Percentiles rank a stretch among this genome's conserved stretches.
Conservation (phyloP, 2,113 vertebrate species). For the Psittacula cyanocephala region DNA sequence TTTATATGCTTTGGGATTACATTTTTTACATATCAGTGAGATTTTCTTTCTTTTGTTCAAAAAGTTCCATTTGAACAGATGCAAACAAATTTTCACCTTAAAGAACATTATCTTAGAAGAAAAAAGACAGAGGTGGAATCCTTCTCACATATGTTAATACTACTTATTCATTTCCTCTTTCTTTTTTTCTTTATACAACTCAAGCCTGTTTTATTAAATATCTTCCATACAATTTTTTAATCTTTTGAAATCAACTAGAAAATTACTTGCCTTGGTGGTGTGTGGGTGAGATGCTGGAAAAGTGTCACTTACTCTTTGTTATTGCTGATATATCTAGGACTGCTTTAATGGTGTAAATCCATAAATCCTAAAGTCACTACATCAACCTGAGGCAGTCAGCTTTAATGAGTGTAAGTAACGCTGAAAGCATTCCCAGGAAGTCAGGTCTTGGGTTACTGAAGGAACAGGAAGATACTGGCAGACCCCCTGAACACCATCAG, state of each 20-base stretch:
- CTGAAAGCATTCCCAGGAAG: conserved; percentile 77
- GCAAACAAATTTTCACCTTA: conserved; percentile 16
- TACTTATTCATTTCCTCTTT: not conserved
- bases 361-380: conserved; percentile 44
- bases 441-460: conserved; percentile 75
- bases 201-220: not conserved
- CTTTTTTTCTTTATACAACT: not conserved
- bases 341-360: not conserved
- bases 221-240: not conserved
- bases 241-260: not conserved
- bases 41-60: not conserved
- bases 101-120: not conserved
- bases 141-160: not conserved
- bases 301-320: not conserved
- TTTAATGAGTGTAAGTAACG: conserved; percentile 67
- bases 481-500: conserved; percentile 69
- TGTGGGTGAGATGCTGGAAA: not conserved
- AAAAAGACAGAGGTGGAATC: conserved; percentile 25
- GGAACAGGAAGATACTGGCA: conserved; percentile 72
- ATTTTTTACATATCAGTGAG: not conserved
- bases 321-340: not conserved
- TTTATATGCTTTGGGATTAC: not conserved
- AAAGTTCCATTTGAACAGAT: conserved; percentile 52
- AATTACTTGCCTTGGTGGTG: not conserved
- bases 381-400: conserved; percentile 14